Evolutionary conservation across 1,140 invertebrate genomes (phyloP).

Genomic region (Drosophila ohnishii): DNA sequence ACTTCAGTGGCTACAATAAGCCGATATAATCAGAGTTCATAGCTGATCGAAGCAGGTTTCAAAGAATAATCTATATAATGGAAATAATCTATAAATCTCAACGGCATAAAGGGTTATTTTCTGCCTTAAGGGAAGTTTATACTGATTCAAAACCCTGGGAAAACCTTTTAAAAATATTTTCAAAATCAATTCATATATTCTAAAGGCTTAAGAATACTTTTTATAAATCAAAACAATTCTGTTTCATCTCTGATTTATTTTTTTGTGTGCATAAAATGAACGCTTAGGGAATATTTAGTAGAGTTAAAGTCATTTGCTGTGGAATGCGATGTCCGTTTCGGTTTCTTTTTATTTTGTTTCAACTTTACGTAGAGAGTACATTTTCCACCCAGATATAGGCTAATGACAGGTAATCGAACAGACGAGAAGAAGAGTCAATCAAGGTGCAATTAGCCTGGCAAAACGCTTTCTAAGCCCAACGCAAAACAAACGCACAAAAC

Average conservation of each 20-base stretch:
- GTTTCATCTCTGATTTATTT: background rate
- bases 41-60: constrained; percentile 12
- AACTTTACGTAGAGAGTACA: constrained; percentile 1
- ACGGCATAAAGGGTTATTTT: background rate
- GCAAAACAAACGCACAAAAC: constrained; percentile 51
- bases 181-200: background rate
- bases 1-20: constrained; percentile 1
- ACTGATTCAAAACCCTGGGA: background rate
- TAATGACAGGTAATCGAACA: constrained; percentile 56
- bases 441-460: constrained; percentile 66
- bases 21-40: background rate
- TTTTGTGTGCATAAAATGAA: constrained; percentile 11
- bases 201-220: rapidly evolving
- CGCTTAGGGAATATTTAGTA: constrained; percentile 52
- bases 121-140: no score
- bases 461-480: constrained; percentile 59
- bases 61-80: background rate
- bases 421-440: constrained; percentile 62
- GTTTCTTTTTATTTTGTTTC: constrained; percentile 2
- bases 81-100: background rate
- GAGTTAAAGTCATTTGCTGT: constrained; percentile 43
- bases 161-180: background rate
- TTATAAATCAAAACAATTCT: no score
- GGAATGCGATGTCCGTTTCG: constrained; percentile 20
- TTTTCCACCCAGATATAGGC: constrained; percentile 29